phyloP scores from a whole-genome alignment of 2,797 vertebrate genomes.

The Petrocephalus sullivani region DNA sequence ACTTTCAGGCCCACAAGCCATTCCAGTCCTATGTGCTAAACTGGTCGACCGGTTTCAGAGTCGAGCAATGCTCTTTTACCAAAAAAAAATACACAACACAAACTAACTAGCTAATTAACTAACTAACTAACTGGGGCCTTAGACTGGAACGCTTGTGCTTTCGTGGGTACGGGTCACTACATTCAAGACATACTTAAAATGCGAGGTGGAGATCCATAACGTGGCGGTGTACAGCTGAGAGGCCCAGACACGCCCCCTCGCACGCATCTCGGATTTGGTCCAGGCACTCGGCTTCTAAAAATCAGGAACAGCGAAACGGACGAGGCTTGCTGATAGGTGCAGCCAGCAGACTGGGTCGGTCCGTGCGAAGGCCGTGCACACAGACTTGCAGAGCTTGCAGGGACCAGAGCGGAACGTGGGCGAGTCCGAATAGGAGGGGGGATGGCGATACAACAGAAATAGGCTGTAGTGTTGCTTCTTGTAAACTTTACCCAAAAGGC shows the following conservation, averaged over 20 bases:
- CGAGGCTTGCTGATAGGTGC: background rate
- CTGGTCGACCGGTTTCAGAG: background rate
- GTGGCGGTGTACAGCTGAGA: background rate
- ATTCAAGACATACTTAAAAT: slow-evolving; percentile 41
- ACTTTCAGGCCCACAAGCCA: background rate
- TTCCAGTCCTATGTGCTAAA: background rate
- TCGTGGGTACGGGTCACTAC: slow-evolving; percentile 49
- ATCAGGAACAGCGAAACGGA: background rate
- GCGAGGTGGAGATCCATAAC: background rate
- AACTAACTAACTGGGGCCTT: slow-evolving; percentile 24
- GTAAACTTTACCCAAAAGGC: slow-evolving; percentile 33
- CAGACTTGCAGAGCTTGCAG: background rate
- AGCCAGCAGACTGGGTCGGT: background rate
- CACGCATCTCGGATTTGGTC: background rate
- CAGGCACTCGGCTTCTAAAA: background rate
- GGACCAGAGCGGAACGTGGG: background rate
- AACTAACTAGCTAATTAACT: background rate
- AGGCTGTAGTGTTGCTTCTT: slow-evolving; percentile 55
- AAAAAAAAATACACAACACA: background rate
- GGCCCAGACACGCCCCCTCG: background rate
- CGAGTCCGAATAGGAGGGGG: background rate
- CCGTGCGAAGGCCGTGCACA: background rate
- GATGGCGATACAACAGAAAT: slow-evolving; percentile 42
- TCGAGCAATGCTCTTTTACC: background rate
- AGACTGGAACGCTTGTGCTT: slow-evolving; percentile 44